Percentiles rank a stretch among this genome's conserved stretches.
phyloP scores from a whole-genome alignment of 2,888 invertebrate genomes.

The Rotaria socialis region DNA sequence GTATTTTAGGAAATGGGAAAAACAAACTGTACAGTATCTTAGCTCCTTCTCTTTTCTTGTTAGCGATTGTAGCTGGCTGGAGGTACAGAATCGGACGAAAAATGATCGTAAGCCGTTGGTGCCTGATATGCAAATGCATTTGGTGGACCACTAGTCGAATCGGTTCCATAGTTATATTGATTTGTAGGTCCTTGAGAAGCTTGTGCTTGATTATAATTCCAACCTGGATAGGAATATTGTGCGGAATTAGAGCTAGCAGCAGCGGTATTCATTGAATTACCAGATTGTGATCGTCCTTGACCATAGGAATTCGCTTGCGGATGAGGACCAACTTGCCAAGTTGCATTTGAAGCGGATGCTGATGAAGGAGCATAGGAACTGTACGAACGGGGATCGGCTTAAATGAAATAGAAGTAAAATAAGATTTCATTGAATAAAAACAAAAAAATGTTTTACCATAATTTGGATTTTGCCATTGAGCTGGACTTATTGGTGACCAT shows the following conservation, averaged over 20 bases:
- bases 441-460: background rate
- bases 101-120: background rate
- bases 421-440: too few species aligned
- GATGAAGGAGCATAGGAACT: conserved; percentile 3
- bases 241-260: background rate
- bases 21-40: conserved; percentile 26
- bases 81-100: background rate
- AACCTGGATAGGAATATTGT: background rate
- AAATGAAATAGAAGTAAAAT: background rate
- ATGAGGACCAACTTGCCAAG: conserved; percentile 29
- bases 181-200: background rate
- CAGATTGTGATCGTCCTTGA: conserved; percentile 30
- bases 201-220: conserved; percentile 25
- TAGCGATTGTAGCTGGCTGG: background rate
- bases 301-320: conserved; percentile 25
- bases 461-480: conserved; percentile 30
- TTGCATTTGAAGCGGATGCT: conserved; percentile 13
- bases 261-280: background rate
- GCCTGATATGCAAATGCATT: conserved; percentile 9
- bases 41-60: background rate
- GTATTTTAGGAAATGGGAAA: background rate
- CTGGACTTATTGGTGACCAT: conserved; percentile 28
- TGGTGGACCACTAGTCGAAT: background rate
- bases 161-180: background rate
- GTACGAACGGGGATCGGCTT: conserved; percentile 18